Evolutionary conservation across 2,888 invertebrate genomes (phyloP), one percentile per base, ranked within the genome.

Genomic region (Caenorhabditis sp.): DNA sequence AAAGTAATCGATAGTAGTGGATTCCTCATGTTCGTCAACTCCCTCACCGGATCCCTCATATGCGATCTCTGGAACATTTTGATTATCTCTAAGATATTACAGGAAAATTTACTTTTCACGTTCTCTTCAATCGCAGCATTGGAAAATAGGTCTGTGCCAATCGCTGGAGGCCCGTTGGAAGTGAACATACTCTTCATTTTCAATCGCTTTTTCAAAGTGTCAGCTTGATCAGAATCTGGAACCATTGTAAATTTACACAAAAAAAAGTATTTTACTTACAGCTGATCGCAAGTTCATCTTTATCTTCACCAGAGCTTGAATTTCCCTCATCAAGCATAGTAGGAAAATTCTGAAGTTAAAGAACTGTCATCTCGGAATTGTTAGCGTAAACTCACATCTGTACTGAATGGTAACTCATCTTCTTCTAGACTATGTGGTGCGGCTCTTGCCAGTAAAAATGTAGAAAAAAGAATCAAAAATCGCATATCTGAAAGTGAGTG

Each of bases 401-500:
- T 80, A 31, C 58, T 73, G 38, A 80, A 80, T 31, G 80, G 80
- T 14, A 80, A 59, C n/a, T 68, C 66, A 41, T 80, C 80, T 22
- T 80, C 80, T 22, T 35, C 47, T 16, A 66, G 26, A 26, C 56
- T 47, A 16, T 72, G 58, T 2, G 72, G 80, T 31, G 80, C 80
- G 19, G 73, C 47, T 19, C 26, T 38, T n/a, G 38, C 66, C 14
- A 58, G 26, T 35, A 56, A 47, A 44, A 73, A 80, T 41, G 59
- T 47, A 28, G 58, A 44, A 31, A 80, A 24, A 49, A 80, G 28
- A 28, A 80, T 73, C 63, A 79, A 58, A 73, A 73, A 68, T 63
- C 68, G 73, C 73, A 72, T 73, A 38, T 80, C 80, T 80, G 68
- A 80, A 80, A 80, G 73, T 73, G 72, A 72, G 73, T 73, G 79